Base-by-base conservation (phyloP, 1,140 invertebrate species). In the Atta colombica region DNA sequence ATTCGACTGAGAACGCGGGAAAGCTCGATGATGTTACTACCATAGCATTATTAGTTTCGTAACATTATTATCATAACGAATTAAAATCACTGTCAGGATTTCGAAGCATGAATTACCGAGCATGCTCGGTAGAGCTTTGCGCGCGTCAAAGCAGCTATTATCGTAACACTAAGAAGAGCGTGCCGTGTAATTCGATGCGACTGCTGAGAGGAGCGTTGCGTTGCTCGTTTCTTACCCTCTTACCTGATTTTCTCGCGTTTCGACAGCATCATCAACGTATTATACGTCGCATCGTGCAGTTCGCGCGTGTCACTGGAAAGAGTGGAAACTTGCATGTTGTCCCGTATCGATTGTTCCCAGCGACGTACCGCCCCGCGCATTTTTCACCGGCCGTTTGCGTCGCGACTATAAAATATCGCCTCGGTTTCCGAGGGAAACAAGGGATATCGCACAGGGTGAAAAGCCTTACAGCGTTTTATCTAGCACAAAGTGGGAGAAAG, bases 351-450 rank as follows among this genome's bases (percentile, higher is more conserved):
- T 65, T 87, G 39, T 72, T 49, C 21, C 0, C 28, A 12, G 3
- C 7, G 55, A 51, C 14, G 39, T 31, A 21, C 55, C 28, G 10
- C 14, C 58, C 55, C 69, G 69, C 69, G 69, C 69, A 84, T 84
- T 84, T 84, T 84, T 84, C 80, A 74, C 39, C 69, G 55, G n/a
- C 28, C 69, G 68, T 31, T 60, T 35, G 66, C 78, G 49, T n/a
- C 25, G 28, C 69, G 55, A 84, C 39, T 74, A 28, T 84, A 74
- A 74, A 84, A 63, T 84, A 84, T 61, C 68, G 25, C 69, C 39
- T 25, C 28, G 80, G 77, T 75, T 84, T 49, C 80, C 69, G 39
- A 61, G 55, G 55, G 60, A 74, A 84, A 74, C 80, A 18, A 14
- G 39, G 14, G n/a, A 39, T 61, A 35, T 74, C 55, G 55, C 10